Evolutionary conservation across 2,113 vertebrate species (phyloP), one percentile per base, ranked within the genome.

Genomic region (Cavia aperea): DNA sequence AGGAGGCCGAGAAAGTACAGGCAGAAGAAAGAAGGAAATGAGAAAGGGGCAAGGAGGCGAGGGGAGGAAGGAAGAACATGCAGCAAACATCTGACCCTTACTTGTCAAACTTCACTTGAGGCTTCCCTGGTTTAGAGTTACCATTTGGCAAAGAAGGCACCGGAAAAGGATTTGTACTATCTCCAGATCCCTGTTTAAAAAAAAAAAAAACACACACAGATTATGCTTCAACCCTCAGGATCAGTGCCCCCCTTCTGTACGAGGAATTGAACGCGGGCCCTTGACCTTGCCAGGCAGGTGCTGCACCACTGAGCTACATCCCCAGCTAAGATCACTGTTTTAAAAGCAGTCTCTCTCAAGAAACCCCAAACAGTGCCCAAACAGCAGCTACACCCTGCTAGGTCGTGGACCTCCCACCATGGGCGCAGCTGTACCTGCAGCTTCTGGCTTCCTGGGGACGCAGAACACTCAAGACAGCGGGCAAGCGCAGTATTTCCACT

Each of bases 31-130:
- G 5, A n/a, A 29, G 3, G 5, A 0, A 5, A 6, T 1, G 26
- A 33, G 13, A 0, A 46, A 8, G 24, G 63, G 13, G 7, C 2
- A 5, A 6, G 18, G 6, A n/a, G 16, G 39, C 9, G 4, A 15
- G 14, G 62, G 15, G 18, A 18, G 43, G 29, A 4, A 58, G 46
- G 0, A 15, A 7, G 4, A 29, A 36, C 1, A 24, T 33, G n/a
- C 16, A 75, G n/a, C 3, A 36, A 70, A 62, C 16, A 39, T 1
- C 10, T 0, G 24, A 66, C 49, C n/a, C 97, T 97, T 97, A 99
- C 99, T 97, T 98, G 95, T 98, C 98, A 73, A 96, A 94, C 92
- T 97, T 98, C 81, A 97, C 96, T 83, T 97, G 96, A 86, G 98
- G 98, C 97, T 98, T 98, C 87, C 93, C 97, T 94, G 97, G 97